Evolutionary conservation across 2,797 vertebrate species (phyloP), one percentile per base, ranked within the genome.

Genomic region (Argentina silus): DNA sequence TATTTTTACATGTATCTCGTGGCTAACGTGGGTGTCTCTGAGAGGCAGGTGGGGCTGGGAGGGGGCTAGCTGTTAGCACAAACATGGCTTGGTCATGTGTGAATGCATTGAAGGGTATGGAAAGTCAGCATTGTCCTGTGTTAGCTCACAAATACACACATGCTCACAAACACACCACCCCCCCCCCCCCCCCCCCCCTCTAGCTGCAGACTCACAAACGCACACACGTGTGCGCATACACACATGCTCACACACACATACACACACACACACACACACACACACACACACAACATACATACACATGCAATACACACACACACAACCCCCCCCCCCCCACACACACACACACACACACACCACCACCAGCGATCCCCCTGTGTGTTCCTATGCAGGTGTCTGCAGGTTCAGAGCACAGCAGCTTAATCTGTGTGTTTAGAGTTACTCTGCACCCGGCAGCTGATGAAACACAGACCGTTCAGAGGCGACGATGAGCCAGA

Each of bases 371-470:
- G 2, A 50, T 36, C 57, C 56, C 89, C 83, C 83, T 88, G 79
- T 78, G 67, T 61, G 79, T 82, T 87, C 89, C 86, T 74, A 50
- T 85, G 87, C 93, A 94, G 91, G 92, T 94, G 94, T 91, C 88
- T 88, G 77, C 88, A 70, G 27, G 27, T 36, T 62, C 17, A 10
- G 48, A 82, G 82, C 69, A 70, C 75, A 72, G 67, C 68, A 73
- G 64, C 73, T 76, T 74, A 80, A 86, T 69, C 78, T 81, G 78
- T 70, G 77, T 17, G 67, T 68, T 62, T 64, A 55, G 57, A 44
- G 60, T 77, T 88, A 72, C 81, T 75, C 69, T 43, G 66, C 14
- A 3, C 14, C 11, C 15, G 44, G 85, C 89, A 92, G 91, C 90
- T 92, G 92, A 87, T 81, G 87, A 89, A 91, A 92, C 89, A 91